Evolutionary conservation across 2,113 vertebrate genomes (phyloP).

Genomic region (Sterna hirundo): DNA sequence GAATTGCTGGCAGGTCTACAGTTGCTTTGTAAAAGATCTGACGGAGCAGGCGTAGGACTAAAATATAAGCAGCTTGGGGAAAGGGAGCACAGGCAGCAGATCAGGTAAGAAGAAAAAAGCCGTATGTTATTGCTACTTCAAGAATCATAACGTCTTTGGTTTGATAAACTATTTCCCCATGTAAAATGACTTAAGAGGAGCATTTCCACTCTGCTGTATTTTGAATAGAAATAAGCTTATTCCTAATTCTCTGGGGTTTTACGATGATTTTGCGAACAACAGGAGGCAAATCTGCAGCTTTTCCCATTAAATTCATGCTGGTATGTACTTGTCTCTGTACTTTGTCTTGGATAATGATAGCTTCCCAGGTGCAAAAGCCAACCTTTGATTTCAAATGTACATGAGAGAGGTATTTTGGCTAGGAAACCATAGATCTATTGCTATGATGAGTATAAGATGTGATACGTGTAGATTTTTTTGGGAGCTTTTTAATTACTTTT

Average conservation of each 20-base stretch:
- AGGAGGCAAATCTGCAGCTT: background rate
- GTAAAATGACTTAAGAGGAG: background rate
- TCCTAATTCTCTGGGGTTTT: background rate
- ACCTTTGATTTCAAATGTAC: background rate
- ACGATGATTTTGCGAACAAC: background rate
- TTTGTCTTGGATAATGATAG: background rate
- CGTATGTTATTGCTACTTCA: background rate
- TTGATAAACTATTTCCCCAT: background rate
- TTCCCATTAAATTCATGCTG: constrained; percentile 23
- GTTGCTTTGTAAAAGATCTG: background rate
- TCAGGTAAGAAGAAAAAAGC: background rate
- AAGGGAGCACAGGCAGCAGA: background rate
- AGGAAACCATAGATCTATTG: background rate
- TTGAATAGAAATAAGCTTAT: background rate
- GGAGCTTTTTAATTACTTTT: background rate
- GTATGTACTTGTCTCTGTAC: background rate
- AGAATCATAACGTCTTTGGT: background rate
- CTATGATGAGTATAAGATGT: background rate
- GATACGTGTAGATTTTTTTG: background rate
- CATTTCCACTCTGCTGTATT: background rate
- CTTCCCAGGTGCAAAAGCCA: background rate
- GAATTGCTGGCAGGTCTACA: background rate
- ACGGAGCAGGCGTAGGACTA: background rate
- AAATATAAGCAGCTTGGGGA: background rate
- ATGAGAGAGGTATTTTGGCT: background rate